phyloP scores from a whole-genome alignment of 2,797 vertebrate genomes.

The Percopsis omiscomaycus region DNA sequence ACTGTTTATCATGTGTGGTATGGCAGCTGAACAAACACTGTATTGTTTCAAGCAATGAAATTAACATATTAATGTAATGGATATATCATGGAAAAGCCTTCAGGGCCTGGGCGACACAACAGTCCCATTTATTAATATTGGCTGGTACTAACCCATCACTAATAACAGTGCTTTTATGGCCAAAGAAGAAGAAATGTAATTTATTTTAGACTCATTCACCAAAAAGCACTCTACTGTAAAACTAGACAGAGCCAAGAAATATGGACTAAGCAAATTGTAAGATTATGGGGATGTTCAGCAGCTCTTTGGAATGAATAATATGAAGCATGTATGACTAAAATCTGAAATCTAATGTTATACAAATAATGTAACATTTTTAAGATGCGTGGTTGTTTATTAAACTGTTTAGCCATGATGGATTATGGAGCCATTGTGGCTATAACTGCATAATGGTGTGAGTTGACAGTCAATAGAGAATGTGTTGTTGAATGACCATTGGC shows the following conservation, averaged over 20 bases:
- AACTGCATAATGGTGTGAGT: background rate
- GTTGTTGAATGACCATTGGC: too few species aligned
- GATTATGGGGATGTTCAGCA: background rate
- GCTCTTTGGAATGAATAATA: constrained; percentile 1
- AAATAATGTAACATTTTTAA: background rate
- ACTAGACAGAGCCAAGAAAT: constrained; percentile 1
- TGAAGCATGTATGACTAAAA: background rate
- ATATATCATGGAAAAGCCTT: constrained; percentile 40
- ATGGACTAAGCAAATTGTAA: background rate
- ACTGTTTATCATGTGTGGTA: constrained; percentile 9
- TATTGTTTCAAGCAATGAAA: constrained; percentile 8
- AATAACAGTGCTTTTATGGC: background rate
- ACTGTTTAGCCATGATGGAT: too few species aligned
- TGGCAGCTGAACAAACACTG: constrained; percentile 5
- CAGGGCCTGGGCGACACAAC: constrained; percentile 14
- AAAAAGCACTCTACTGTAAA: constrained; percentile 1
- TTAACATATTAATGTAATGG: constrained; percentile 44
- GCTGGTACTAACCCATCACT: constrained; percentile 8
- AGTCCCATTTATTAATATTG: constrained; percentile 25
- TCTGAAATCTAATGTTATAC: background rate
- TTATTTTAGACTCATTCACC: constrained; percentile 5
- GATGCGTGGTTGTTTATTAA: too few species aligned
- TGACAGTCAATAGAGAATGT: background rate
- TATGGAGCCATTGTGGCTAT: background rate
- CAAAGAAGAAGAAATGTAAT: background rate